Percentiles rank a stretch among this genome's conserved stretches.
Evolutionary conservation across 2,888 invertebrate genomes (phyloP).

Genomic region (Neoascia interrupta): DNA sequence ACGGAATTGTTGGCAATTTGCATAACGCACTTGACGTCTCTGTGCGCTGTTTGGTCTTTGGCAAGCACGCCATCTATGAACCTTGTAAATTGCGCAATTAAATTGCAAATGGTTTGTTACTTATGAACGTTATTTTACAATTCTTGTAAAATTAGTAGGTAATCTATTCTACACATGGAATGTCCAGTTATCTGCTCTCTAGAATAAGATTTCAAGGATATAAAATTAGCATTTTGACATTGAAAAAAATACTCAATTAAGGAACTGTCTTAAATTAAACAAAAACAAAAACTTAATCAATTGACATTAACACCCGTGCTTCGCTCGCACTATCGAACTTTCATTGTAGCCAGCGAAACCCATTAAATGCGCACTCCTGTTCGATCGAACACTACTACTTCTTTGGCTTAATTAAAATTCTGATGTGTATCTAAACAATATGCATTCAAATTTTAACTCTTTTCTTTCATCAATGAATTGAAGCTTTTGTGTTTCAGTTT

Average conservation of each 20-base stretch:
- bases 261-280: too few relatives aligned
- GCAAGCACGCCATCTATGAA: conserved; percentile 15
- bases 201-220: conserved; percentile 47
- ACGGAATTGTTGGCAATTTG: conserved; percentile 54
- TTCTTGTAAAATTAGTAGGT: conserved; percentile 8
- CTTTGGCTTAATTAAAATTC: conserved; percentile 53
- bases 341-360: conserved; percentile 31
- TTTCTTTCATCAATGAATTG: too few relatives aligned
- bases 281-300: too few relatives aligned
- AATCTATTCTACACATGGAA: conserved; percentile 20
- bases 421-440: conserved; percentile 1
- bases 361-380: conserved; percentile 31
- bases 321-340: background rate
- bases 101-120: conserved; percentile 36
- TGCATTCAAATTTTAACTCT: background rate
- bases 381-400: conserved; percentile 16
- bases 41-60: background rate
- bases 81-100: conserved; percentile 40
- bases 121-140: conserved; percentile 29
- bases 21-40: conserved; percentile 62
- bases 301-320: conserved; percentile 50
- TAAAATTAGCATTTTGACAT: conserved; percentile 17
- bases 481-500: background rate
- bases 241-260: too few relatives aligned
- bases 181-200: conserved; percentile 2